Base-by-base conservation (phyloP, 2,797 vertebrate genomes). In the Amblyraja radiata region DNA sequence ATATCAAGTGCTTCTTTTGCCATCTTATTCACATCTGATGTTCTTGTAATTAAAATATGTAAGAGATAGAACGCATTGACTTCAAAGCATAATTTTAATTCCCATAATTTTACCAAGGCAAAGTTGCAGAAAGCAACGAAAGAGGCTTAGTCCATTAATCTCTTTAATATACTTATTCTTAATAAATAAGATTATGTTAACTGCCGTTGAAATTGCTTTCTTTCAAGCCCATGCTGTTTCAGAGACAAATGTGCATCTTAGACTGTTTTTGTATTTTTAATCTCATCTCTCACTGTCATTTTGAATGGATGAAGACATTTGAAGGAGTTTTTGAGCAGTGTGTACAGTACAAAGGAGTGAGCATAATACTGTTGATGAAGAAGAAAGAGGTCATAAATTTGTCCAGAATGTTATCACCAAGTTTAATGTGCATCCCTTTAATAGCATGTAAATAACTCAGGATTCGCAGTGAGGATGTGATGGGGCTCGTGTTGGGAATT, bases 1-100 rank as follows among this genome's bases (percentile, higher is more conserved):
- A 91, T 91, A 74, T 46, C 32, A 73, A 71, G 36, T 39, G 65
- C 46, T 46, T 25, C 32, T 91, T 73, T 90, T 25, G 11, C 68
- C 5, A 46, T 46, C 5, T 14, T 73, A 91, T 74, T 73, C 11
- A 36, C 14, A 61, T n/a, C 65, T 13, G 1, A 25, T 91, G 21
- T 73, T 91, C 16, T 71, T 73, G 21, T 36, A 36, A 46, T 73
- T 91, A 39, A 91, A 28, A 10, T 68, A n/a, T 16, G 7, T 90
- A 36, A 21, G 61, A 68, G 28, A n/a, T 14, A 25, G 46, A 46
- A 91, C 68, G 2, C n/a, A 46, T 36, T 91, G 88, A 46, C 36
- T 71, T 91, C 68, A 90, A 90, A 39, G 28, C n/a, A 71, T 91
- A 91, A 74, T 86, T 86, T 32, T 28, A 86, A 65, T 63, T 86